phyloP scores from a whole-genome alignment of 2,113 vertebrate genomes.

The Scopus umbretta region DNA sequence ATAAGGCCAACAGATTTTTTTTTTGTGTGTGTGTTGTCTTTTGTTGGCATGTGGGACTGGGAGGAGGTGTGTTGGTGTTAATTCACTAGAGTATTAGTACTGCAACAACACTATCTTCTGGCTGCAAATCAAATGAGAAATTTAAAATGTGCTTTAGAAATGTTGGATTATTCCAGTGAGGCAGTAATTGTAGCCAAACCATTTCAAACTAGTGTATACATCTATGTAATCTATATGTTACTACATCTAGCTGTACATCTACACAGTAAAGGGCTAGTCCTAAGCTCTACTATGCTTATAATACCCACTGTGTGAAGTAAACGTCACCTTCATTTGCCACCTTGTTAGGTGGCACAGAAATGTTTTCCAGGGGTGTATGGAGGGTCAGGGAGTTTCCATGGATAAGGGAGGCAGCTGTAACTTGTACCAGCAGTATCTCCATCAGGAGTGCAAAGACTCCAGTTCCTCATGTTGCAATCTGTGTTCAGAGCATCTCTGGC shows the following conservation, averaged over 20 bases:
- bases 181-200: not conserved
- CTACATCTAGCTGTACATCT: not conserved
- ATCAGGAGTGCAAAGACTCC: not conserved
- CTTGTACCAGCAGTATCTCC: not conserved
- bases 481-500: not conserved
- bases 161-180: not conserved
- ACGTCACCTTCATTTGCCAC: not conserved
- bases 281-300: not conserved
- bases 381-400: not conserved
- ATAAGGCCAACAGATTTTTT: not conserved
- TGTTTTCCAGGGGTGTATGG: not conserved
- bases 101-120: not conserved
- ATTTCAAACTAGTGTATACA: not conserved
- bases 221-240: not conserved
- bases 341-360: not conserved
- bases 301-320: not conserved
- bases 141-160: not conserved
- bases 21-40: not conserved
- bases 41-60: not conserved
- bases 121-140: not conserved
- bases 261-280: not conserved
- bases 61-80: constrained; percentile 33
- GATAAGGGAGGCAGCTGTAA: not conserved
- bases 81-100: constrained; percentile 28
- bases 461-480: not conserved